Percentiles rank a stretch among this genome's conserved stretches.
Conservation (phyloP, 2,113 vertebrate species). For the Malurus alboscapulatus region DNA sequence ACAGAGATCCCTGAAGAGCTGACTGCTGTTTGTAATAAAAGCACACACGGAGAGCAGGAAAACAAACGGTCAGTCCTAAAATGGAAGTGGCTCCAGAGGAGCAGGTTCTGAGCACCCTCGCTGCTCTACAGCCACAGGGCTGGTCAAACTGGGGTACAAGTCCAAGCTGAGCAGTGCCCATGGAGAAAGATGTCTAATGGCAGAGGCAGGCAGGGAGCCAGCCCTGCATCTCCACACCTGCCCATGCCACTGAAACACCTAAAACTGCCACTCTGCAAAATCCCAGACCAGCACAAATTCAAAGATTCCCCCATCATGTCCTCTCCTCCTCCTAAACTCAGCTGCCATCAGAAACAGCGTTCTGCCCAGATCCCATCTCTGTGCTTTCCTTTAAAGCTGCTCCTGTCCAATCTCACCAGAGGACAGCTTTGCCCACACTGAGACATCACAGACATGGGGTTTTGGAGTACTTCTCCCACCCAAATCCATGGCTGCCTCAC, state of each 20-base stretch:
- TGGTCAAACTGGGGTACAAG: rapidly evolving
- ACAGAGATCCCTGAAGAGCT: slow-evolving; percentile 58
- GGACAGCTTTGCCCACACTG: neutral
- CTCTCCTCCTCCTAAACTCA: neutral
- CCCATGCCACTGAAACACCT: neutral
- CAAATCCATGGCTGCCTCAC: neutral
- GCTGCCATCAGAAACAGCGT: rapidly evolving
- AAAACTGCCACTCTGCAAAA: neutral
- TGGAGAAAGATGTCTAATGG: neutral
- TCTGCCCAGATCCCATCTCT: neutral
- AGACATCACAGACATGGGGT: neutral
- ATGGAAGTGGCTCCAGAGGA: neutral
- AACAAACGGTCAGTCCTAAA: neutral
- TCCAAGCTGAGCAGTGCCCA: neutral
- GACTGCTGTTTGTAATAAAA: slow-evolving; percentile 61
- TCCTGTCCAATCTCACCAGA: neutral
- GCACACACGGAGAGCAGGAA: neutral
- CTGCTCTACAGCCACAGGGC: neutral
- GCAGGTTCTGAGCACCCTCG: neutral
- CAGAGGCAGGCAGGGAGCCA: neutral
- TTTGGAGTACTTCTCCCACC: neutral
- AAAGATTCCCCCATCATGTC: rapidly evolving
- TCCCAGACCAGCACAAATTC: neutral
- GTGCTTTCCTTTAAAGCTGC: neutral
- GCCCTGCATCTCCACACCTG: neutral